Conservation (phyloP, 2,888 invertebrate species). For the Dolichopus griseipennis region DNA sequence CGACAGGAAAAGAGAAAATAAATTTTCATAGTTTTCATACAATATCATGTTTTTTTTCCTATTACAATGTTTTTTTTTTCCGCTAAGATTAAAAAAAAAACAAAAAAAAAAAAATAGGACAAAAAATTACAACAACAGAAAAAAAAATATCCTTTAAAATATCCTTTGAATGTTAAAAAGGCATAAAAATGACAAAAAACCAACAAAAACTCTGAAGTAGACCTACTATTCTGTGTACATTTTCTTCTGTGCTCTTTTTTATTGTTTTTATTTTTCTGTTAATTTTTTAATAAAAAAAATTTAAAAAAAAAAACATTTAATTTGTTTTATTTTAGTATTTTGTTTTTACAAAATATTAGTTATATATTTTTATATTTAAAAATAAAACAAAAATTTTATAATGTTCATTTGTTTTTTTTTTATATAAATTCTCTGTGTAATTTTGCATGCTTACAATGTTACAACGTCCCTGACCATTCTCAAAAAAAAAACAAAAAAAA, state of each 20-base stretch:
- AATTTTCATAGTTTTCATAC: background rate
- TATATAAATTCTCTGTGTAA: background rate
- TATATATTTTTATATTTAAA: background rate
- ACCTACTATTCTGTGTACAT: too few species aligned
- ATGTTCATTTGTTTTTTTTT: background rate
- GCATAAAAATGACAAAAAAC: background rate
- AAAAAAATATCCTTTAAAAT: background rate
- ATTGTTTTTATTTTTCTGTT: background rate
- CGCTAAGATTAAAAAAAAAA: background rate
- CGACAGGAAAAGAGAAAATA: background rate
- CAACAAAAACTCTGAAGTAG: background rate
- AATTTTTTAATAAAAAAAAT: background rate
- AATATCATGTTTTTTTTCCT: background rate
- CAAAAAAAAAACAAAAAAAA: background rate
- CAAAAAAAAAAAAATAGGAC: background rate
- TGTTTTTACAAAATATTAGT: background rate
- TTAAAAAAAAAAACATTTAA: too few species aligned
- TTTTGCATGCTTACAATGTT: background rate
- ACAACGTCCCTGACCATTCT: background rate
- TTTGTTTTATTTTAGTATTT: background rate
- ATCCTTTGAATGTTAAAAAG: slow-evolving; percentile 4
- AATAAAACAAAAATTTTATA: background rate
- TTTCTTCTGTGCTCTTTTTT: background rate
- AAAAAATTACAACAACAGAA: background rate
- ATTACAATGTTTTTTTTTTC: background rate